phyloP scores from a whole-genome alignment of 2,888 invertebrate genomes.

The Drosophila parthenogenetica region DNA sequence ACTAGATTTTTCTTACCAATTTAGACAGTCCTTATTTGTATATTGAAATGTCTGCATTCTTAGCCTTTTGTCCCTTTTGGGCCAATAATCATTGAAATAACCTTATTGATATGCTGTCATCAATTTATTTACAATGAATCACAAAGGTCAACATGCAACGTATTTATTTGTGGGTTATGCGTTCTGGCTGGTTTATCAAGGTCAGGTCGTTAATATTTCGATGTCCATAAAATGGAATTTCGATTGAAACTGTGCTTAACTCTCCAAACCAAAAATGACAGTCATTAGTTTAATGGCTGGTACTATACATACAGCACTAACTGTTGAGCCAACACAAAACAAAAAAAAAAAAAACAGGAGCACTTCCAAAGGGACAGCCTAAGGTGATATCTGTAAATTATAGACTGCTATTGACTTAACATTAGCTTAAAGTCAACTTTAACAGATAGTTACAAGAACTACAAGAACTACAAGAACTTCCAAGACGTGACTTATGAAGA shows the following conservation, averaged over 20 bases:
- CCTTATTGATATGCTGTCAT: conserved; percentile 16
- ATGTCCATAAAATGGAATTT: conserved; percentile 15
- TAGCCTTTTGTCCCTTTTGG: neutral
- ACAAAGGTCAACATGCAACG: conserved; percentile 33
- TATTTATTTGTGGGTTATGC: neutral
- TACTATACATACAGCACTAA: neutral
- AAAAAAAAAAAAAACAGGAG: conserved; percentile 4
- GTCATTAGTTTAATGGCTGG: conserved; percentile 13
- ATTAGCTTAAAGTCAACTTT: conserved; percentile 14
- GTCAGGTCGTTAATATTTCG: conserved; percentile 33
- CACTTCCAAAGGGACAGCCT: conserved; percentile 15
- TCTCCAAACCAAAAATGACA: conserved; percentile 9
- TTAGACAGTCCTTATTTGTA: conserved; percentile 16
- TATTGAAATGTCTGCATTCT: conserved; percentile 8
- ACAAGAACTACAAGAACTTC: neutral
- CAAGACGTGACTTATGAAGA: conserved; percentile 31
- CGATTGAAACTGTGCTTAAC: conserved; percentile 3
- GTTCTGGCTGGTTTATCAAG: conserved; percentile 21
- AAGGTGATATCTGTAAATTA: conserved; percentile 16
- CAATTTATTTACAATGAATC: conserved; percentile 31
- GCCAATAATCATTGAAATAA: conserved; percentile 12
- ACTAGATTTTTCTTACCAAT: conserved; percentile 8
- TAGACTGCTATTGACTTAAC: conserved; percentile 20
- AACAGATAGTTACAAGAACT: conserved; percentile 2
- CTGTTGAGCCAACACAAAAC: neutral